Percentiles rank a stretch among this genome's conserved stretches.
phyloP scores from a whole-genome alignment of 2,113 vertebrate species.

The Hucho hucho region DNA sequence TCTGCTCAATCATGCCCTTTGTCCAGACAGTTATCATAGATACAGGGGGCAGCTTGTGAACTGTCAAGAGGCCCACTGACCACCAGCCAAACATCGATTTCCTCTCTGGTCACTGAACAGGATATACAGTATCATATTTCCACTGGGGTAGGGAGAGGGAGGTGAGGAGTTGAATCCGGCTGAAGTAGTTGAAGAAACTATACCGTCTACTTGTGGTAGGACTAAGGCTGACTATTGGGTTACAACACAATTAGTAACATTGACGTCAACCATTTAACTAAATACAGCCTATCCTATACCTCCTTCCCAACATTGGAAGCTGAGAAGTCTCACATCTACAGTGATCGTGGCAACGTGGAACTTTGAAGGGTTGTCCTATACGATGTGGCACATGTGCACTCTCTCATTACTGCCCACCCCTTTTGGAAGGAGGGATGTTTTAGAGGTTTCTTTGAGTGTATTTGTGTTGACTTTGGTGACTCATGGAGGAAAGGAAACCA shows the following conservation, averaged over 20 bases:
- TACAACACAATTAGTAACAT: too few species aligned
- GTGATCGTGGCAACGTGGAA: background rate
- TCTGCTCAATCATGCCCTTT: conserved; percentile 57
- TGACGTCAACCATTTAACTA: too few species aligned
- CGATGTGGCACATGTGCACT: background rate
- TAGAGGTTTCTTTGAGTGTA: conserved; percentile 23
- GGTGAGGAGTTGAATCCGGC: background rate
- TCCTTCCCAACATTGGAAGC: too few species aligned
- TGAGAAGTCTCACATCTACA: background rate
- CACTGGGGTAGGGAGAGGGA: conserved; percentile 8
- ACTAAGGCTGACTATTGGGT: too few species aligned
- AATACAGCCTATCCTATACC: too few species aligned
- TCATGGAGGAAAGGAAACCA: conserved; percentile 18
- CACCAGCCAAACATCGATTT: conserved; percentile 62
- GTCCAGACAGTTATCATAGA: conserved; percentile 48
- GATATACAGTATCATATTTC: conserved; percentile 50
- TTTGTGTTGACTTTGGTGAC: conserved; percentile 22
- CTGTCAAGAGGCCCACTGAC: conserved; percentile 39
- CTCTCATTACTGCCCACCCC: background rate
- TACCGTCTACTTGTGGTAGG: too few species aligned
- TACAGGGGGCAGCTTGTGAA: conserved; percentile 53
- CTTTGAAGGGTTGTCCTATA: background rate
- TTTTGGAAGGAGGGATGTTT: background rate
- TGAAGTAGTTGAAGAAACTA: too few species aligned
- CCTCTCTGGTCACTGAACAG: conserved; percentile 50